These are phyloP conservation scores for Prorops nasuta DNA, from an alignment of 1,140 invertebrate genomes.

Conservation along the genomic window DNA sequence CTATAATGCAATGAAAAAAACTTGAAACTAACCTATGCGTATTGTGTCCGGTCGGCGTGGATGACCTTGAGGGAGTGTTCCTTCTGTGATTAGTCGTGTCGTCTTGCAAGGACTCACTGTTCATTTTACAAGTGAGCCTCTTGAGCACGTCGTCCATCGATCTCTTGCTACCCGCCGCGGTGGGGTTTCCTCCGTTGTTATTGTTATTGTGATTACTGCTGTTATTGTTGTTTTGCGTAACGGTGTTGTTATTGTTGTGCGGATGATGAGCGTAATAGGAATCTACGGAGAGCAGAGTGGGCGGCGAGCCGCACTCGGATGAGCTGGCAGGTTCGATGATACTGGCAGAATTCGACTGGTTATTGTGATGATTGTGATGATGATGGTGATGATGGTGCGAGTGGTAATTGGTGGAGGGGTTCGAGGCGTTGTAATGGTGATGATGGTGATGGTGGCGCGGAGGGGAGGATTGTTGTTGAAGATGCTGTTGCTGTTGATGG, in stretches of 20 bases:
- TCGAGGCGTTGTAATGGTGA: slow-evolving; percentile 21
- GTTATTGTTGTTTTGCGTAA: slow-evolving; percentile 54
- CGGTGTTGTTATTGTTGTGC: slow-evolving; percentile 54
- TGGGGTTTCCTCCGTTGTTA: slow-evolving; percentile 35
- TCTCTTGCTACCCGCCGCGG: slow-evolving; percentile 56
- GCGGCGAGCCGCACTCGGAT: slow-evolving; percentile 69
- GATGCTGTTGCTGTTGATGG: neutral
- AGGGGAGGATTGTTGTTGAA: slow-evolving; percentile 12
- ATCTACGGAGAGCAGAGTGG: slow-evolving; percentile 55
- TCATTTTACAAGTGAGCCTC: slow-evolving; percentile 77
- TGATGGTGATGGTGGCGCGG: slow-evolving; percentile 24
- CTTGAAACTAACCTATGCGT: slow-evolving; percentile 45
- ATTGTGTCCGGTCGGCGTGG: slow-evolving; percentile 59
- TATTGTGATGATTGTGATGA: slow-evolving; percentile 35
- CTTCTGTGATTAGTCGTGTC: slow-evolving; percentile 38
- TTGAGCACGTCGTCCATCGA: slow-evolving; percentile 88
- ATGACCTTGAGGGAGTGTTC: slow-evolving; percentile 64
- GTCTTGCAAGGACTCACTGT: slow-evolving; percentile 50
- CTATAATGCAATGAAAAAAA: no score
- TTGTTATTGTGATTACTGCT: slow-evolving; percentile 28
- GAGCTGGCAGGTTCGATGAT: slow-evolving; percentile 59
- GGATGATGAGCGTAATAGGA: slow-evolving; percentile 45
- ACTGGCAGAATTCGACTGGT: slow-evolving; percentile 37
- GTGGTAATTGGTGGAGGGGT: no score
- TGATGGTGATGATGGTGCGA: slow-evolving; percentile 29